These are phyloP conservation scores for Strix aluco DNA, from an alignment of 2,113 vertebrate genomes.

Conservation along the genomic window DNA sequence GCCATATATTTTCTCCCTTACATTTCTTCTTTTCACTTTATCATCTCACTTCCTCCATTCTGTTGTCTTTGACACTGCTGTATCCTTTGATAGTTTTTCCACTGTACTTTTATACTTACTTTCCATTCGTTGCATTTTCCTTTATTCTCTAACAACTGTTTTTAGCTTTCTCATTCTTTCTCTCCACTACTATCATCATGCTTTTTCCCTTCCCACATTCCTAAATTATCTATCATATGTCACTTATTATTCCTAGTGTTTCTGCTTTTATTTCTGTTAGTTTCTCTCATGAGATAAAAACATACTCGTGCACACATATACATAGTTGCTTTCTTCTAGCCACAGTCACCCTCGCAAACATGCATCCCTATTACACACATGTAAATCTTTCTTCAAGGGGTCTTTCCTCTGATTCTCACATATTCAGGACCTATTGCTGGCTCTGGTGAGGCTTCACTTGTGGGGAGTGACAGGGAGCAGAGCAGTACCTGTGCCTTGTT, in stretches of 20 bases:
- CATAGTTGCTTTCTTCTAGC: background rate
- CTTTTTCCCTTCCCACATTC: background rate
- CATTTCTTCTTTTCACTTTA: conserved; percentile 23
- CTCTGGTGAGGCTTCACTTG: background rate
- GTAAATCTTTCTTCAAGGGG: background rate
- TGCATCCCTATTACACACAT: too few species aligned
- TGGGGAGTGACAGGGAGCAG: fast-evolving
- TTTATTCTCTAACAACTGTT: conserved; percentile 13
- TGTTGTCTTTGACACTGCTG: background rate
- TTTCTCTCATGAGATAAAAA: background rate
- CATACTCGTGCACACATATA: background rate
- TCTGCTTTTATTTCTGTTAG: background rate
- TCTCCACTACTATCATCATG: background rate
- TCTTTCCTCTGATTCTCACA: background rate
- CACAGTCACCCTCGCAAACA: background rate
- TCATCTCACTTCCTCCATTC: conserved; percentile 44
- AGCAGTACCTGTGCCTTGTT: background rate
- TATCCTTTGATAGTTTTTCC: conserved; percentile 55
- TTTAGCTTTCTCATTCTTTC: conserved; percentile 15
- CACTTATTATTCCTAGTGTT: background rate
- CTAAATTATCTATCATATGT: background rate
- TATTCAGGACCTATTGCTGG: background rate
- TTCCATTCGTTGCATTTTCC: conserved; percentile 33
- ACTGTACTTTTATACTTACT: conserved; percentile 12
- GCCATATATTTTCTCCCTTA: conserved; percentile 2